Conservation (phyloP, 2,797 vertebrate species). For the Hydrophis major region DNA sequence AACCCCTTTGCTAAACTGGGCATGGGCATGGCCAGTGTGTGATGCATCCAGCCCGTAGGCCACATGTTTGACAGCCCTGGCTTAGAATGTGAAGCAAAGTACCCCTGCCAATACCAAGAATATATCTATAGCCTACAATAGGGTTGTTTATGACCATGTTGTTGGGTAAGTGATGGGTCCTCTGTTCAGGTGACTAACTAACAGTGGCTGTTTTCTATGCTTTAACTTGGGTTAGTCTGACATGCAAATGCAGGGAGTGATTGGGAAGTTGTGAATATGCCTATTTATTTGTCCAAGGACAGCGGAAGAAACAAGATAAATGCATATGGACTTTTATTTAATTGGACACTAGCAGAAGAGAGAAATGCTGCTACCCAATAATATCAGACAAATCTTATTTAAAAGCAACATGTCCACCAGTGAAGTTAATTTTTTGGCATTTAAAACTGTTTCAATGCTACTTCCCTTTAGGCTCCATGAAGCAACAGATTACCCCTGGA, state of each 20-base stretch:
- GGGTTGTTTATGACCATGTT: not conserved
- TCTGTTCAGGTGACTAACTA: not conserved
- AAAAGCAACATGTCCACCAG: conserved; percentile 25
- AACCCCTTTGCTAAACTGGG: too few relatives aligned
- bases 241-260: not conserved
- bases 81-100: not conserved
- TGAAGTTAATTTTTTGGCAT: conserved; percentile 5
- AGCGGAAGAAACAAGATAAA: not conserved
- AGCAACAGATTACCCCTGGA: conserved; percentile 90
- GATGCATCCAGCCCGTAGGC: too few relatives aligned
- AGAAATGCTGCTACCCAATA: not conserved
- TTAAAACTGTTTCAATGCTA: not conserved
- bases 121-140: not conserved
- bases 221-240: not conserved
- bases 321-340: too few relatives aligned
- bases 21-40: too few relatives aligned
- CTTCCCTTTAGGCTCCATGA: conserved; percentile 83
- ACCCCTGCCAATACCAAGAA: not conserved
- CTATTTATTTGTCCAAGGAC: not conserved
- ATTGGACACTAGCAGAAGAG: not conserved
- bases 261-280: not conserved
- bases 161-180: not conserved
- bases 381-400: fast-evolving
- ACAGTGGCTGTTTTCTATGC: not conserved
- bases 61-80: not conserved